Conservation (phyloP, 2,113 vertebrate species). For the Serinus canaria region DNA sequence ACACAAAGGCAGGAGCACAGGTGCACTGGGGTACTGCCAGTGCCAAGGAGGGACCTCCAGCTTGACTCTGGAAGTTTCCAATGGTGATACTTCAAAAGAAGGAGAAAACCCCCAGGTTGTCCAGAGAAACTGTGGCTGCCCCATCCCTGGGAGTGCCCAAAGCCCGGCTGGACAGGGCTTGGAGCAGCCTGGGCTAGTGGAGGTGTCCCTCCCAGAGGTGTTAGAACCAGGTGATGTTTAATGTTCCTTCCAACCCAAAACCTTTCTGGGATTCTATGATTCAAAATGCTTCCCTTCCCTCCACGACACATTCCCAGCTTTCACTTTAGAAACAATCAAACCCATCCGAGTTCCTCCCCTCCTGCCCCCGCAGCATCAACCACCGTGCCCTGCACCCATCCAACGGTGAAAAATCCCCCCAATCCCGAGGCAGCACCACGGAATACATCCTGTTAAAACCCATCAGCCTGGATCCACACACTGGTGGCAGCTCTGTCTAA, state of each 20-base stretch:
- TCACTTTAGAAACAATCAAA: neutral
- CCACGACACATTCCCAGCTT: neutral
- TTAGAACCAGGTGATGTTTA: neutral
- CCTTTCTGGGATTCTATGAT: too few relatives aligned
- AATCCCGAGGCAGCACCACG: fast-evolving
- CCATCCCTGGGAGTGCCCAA: neutral
- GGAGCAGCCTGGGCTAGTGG: fast-evolving
- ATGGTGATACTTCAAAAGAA: neutral
- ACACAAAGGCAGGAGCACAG: neutral
- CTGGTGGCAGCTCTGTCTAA: neutral
- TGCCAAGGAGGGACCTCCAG: neutral
- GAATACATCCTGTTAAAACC: neutral
- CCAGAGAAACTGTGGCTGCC: neutral
- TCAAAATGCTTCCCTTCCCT: neutral
- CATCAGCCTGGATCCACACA: fast-evolving
- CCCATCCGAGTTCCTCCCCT: fast-evolving
- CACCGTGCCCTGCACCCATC: fast-evolving
- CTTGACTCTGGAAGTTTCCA: neutral
- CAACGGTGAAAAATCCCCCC: neutral
- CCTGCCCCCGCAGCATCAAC: fast-evolving
- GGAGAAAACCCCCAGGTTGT: fast-evolving
- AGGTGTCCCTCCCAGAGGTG: neutral
- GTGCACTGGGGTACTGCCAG: neutral
- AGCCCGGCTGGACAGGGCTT: fast-evolving
- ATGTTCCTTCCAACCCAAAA: neutral